Evolutionary conservation across 2,797 vertebrate species (phyloP).

Genomic region (Remorina albescens): DNA sequence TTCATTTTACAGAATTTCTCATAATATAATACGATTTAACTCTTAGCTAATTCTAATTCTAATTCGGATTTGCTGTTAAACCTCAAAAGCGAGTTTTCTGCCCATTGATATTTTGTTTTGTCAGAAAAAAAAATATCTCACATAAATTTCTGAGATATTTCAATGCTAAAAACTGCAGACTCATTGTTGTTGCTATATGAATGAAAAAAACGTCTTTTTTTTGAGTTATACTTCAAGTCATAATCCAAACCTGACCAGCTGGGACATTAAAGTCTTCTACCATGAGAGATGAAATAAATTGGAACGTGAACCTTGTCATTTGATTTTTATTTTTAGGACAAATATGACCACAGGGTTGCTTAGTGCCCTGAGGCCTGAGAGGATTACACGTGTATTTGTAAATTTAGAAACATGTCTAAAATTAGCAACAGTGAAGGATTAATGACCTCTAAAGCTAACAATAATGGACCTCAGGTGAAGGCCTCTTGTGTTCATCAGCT

Average conservation of each 20-base stretch:
- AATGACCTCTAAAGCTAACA: constrained; percentile 63
- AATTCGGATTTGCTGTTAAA: background rate
- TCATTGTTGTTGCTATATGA: background rate
- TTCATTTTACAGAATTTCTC: background rate
- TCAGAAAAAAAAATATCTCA: background rate
- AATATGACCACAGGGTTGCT: constrained; percentile 12
- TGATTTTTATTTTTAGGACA: background rate
- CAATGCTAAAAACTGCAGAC: background rate
- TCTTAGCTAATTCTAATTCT: background rate
- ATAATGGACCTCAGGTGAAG: constrained; percentile 40
- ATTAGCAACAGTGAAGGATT: constrained; percentile 56
- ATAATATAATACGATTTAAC: background rate
- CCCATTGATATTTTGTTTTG: background rate
- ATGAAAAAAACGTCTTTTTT: too few relatives aligned
- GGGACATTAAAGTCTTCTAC: background rate
- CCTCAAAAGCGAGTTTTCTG: background rate
- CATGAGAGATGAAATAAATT: constrained; percentile 2
- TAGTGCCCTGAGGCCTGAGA: constrained; percentile 2
- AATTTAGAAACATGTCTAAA: constrained; percentile 64
- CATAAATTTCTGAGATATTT: background rate
- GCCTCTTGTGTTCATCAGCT: constrained; percentile 55
- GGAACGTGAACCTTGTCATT: background rate
- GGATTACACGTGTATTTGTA: constrained; percentile 21
- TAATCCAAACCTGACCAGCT: rapidly evolving
- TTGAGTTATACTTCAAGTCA: too few relatives aligned